phyloP scores from a whole-genome alignment of 2,797 vertebrate genomes.

The Ctenochaetus hawaiiensis region DNA sequence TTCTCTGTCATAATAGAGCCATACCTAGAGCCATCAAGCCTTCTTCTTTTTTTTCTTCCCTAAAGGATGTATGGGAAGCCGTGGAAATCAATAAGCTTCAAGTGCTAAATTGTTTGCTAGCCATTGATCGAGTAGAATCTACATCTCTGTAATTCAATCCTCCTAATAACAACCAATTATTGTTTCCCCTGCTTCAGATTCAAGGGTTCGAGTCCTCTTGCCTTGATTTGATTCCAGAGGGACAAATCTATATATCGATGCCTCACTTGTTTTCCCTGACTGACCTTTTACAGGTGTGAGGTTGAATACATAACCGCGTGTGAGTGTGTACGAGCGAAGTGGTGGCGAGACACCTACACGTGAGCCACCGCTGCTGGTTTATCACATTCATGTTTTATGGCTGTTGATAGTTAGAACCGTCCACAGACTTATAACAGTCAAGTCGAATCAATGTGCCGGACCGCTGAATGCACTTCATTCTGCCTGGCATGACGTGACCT shows the following conservation, averaged over 20 bases:
- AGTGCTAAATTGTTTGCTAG: conserved; percentile 73
- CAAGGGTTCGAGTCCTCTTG: conserved; percentile 34
- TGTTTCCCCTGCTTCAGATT: conserved; percentile 59
- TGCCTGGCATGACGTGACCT: conserved; percentile 59
- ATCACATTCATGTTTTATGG: conserved; percentile 55
- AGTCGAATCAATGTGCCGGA: conserved; percentile 56
- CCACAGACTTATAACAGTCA: conserved; percentile 45
- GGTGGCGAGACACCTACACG: conserved; percentile 32
- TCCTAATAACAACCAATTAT: conserved; percentile 70
- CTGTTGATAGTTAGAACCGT: conserved; percentile 55
- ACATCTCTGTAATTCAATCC: conserved; percentile 70
- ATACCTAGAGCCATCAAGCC: conserved; percentile 56
- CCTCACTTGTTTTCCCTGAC: conserved; percentile 64
- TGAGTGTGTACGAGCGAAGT: conserved; percentile 18
- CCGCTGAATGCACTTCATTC: conserved; percentile 60
- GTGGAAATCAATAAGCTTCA: conserved; percentile 67
- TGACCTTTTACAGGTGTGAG: conserved; percentile 64
- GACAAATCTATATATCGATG: conserved; percentile 74
- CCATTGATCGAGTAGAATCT: conserved; percentile 65
- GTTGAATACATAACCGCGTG: conserved; percentile 44
- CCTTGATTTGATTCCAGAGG: conserved; percentile 61
- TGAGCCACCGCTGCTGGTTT: conserved; percentile 15
- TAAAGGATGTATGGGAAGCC: conserved; percentile 51
- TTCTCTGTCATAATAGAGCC: conserved; percentile 50
- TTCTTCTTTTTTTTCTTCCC: conserved; percentile 56